Evolutionary conservation across 1,140 invertebrate species (phyloP), one percentile per base, ranked within the genome.

Genomic region (Neodiprion lecontei): DNA sequence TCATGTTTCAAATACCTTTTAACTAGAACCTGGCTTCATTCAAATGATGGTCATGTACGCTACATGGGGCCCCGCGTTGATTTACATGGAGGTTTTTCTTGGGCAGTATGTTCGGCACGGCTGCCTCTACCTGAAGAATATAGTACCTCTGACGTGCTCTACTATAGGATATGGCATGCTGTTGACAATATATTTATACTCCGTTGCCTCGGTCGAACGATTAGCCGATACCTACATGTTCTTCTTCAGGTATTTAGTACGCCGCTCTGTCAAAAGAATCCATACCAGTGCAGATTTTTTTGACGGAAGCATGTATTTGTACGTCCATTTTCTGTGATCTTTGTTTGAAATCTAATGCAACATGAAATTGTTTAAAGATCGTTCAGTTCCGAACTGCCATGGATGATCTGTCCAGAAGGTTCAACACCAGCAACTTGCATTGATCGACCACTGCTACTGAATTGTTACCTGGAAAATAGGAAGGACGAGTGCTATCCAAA

Each of bases 51-150:
- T 61, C n/a, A 61, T 61, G 53, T 61, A 61, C 9, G 9, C 53
- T 12, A 61, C 53, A 14, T 61, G 53, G 53, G 53, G 53, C 53
- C 53, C 53, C 8, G 53, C 53, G n/a, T 61, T 61, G 53, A 61
- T 61, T 5, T 61, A 61, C 53, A 61, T 61, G 53, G 53, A 61
- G 53, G 11, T 61, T 61, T 61, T 61, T 17, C 53, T 61, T 61
- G 53, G 53, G 53, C 53, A 61, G 9, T 61, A 61, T 61, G 9
- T 61, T 61, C 53, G 8, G 53, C 53, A 61, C 53, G 9, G 53
- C n/a, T 61, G 53, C n/a, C 53, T 61, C 53, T 61, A 61, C n/a
- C 53, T 61, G 53, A 61, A 61, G 53, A 61, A 61, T 61, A 61
- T 61, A 9, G 11, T 17, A 17, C 53, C 53, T 12, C n/a, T 61